These are phyloP conservation scores for Leptocoma aspasia DNA, from an alignment of 2,113 vertebrate genomes.

Conservation along the genomic window DNA sequence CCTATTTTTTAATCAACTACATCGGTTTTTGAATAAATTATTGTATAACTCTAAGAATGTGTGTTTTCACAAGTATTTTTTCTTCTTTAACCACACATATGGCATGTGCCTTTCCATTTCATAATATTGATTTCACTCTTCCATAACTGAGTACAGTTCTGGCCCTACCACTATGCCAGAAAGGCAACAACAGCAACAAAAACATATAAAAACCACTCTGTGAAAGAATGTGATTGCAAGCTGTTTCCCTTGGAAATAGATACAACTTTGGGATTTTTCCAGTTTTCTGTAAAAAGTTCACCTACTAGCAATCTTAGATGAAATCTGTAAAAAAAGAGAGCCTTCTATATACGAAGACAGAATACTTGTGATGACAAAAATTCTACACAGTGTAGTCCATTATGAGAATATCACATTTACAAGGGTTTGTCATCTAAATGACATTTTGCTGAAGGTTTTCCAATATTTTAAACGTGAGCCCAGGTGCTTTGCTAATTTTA, in stretches of 20 bases:
- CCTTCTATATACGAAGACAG: background rate
- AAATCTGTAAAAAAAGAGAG: background rate
- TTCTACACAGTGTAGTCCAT: background rate
- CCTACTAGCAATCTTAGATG: background rate
- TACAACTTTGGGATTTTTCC: background rate
- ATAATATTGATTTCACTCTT: constrained; percentile 1
- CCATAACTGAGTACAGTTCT: background rate
- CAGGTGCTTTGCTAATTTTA: background rate
- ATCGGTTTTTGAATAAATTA: background rate
- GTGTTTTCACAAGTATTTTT: background rate
- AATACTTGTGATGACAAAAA: background rate
- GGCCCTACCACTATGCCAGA: background rate
- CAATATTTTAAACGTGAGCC: background rate
- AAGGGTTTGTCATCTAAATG: background rate
- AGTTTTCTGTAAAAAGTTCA: constrained; percentile 3
- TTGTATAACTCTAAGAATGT: background rate
- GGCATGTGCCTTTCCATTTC: background rate
- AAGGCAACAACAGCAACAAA: constrained; percentile 5
- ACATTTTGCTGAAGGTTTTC: background rate
- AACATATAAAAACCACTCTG: background rate
- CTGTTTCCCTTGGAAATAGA: constrained; percentile 35
- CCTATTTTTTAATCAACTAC: background rate
- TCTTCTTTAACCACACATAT: background rate
- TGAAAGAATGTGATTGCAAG: constrained; percentile 20
- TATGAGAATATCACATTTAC: background rate